Percentiles rank a stretch among this genome's conserved stretches.
These are phyloP conservation scores for Yponomeuta evonymella DNA, from an alignment of 2,888 invertebrate genomes.

Conservation along the genomic window DNA sequence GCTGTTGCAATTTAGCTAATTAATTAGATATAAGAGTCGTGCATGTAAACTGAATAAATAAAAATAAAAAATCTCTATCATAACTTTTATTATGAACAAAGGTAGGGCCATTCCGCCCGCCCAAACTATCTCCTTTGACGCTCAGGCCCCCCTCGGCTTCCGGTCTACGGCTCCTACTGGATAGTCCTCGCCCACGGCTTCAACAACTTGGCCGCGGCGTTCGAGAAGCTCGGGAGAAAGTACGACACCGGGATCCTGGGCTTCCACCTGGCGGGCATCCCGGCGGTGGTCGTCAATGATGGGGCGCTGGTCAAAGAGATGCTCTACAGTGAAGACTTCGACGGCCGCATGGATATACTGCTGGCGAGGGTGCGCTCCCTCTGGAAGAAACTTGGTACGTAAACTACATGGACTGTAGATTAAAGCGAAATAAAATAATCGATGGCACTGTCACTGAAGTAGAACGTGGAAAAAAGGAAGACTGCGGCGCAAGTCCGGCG, in stretches of 20 bases:
- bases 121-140: slow-evolving; percentile 8
- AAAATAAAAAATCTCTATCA: background rate
- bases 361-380: slow-evolving; percentile 68
- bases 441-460: too few relatives aligned
- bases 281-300: slow-evolving; percentile 71
- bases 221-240: slow-evolving; percentile 64
- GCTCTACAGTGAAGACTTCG: slow-evolving; percentile 75
- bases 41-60: too few relatives aligned
- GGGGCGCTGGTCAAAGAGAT: slow-evolving; percentile 74
- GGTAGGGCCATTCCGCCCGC: background rate
- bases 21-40: too few relatives aligned
- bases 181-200: slow-evolving; percentile 70
- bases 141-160: slow-evolving; percentile 78
- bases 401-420: background rate
- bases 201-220: slow-evolving; percentile 66
- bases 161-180: slow-evolving; percentile 79
- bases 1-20: too few relatives aligned
- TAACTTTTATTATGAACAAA: background rate
- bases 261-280: slow-evolving; percentile 67
- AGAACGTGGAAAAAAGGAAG: too few relatives aligned
- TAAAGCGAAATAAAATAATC: too few relatives aligned
- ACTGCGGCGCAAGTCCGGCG: too few relatives aligned
- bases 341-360: slow-evolving; percentile 74
- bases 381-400: slow-evolving; percentile 71
- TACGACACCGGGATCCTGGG: slow-evolving; percentile 79